Conservation (phyloP, 1,140 invertebrate species). For the Drosophila parvula region DNA sequence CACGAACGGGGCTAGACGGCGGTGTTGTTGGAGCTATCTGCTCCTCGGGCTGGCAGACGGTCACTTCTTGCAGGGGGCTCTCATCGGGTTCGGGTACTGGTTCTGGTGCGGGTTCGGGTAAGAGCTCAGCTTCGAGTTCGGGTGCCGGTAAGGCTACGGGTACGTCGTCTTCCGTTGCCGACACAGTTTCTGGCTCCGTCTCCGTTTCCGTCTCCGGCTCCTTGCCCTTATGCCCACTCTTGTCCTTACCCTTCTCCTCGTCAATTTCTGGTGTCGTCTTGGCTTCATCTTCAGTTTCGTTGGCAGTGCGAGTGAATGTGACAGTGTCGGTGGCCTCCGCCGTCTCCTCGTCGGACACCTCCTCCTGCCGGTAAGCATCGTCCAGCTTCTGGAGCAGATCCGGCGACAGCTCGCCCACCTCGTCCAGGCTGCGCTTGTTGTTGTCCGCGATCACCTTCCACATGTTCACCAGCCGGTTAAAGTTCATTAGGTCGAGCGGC, state of each 20-base stretch:
- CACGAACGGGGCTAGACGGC: constrained; percentile 1
- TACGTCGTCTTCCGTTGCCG: not conserved
- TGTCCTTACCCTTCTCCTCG: too few species aligned
- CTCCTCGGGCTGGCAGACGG: constrained; percentile 13
- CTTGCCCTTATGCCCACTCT: not conserved
- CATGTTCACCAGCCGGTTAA: constrained; percentile 71
- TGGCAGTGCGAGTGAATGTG: constrained; percentile 23
- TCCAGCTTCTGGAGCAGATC: constrained; percentile 68
- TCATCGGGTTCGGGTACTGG: not conserved
- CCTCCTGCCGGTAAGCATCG: constrained; percentile 28
- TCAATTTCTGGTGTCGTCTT: not conserved
- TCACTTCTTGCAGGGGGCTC: constrained; percentile 1
- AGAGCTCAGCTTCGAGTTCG: not conserved
- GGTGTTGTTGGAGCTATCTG: constrained; percentile 21
- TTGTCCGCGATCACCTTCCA: constrained; percentile 79
- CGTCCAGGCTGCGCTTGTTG: constrained; percentile 67
- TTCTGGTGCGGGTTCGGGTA: not conserved
- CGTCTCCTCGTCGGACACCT: constrained; percentile 10
- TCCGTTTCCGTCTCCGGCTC: constrained; percentile 4
- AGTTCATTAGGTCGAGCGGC: constrained; percentile 58
- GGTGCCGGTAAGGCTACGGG: not conserved
- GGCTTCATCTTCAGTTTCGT: not conserved
- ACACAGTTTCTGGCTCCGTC: not conserved
- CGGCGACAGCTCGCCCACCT: constrained; percentile 62
- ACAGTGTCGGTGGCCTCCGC: constrained; percentile 17